Conservation (phyloP, 2,888 invertebrate species). For the Drosophila greeni region DNA sequence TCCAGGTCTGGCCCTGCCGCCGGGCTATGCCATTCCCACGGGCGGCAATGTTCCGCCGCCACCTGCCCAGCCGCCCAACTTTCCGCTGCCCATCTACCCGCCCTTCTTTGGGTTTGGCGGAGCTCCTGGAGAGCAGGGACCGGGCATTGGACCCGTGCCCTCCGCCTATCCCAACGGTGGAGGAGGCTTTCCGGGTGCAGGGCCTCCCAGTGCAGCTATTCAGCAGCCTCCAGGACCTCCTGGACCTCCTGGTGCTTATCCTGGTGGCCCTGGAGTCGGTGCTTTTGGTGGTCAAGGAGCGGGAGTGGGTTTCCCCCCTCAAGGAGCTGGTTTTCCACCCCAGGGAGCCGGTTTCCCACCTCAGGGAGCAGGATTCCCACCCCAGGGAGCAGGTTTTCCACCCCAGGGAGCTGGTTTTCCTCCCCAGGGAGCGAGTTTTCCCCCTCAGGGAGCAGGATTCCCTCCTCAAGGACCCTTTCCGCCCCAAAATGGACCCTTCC, state of each 20-base stretch:
- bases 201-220: conserved; percentile 16
- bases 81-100: conserved; percentile 63
- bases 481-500: conserved; percentile 28
- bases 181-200: conserved; percentile 11
- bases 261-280: background rate
- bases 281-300: background rate
- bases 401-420: conserved; percentile 14
- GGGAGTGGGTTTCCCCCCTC: background rate
- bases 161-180: conserved; percentile 31
- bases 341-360: conserved; percentile 16
- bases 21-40: conserved; percentile 56
- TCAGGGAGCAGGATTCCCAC: conserved; percentile 11
- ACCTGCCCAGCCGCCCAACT: conserved; percentile 53
- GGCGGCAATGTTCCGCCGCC: conserved; percentile 43
- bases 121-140: conserved; percentile 6
- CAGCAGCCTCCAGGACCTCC: conserved; percentile 12
- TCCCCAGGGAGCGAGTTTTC: conserved; percentile 3
- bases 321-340: conserved; percentile 5
- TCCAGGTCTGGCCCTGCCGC: conserved; percentile 49
- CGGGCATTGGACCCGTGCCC: conserved; percentile 17
- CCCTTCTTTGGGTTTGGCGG: conserved; percentile 62
- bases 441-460: conserved; percentile 12
- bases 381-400: conserved; percentile 10
- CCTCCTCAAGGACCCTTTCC: conserved; percentile 11
- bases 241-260: background rate